Evolutionary conservation across 1,140 invertebrate genomes (phyloP).

Genomic region (Neodiprion virginianus): DNA sequence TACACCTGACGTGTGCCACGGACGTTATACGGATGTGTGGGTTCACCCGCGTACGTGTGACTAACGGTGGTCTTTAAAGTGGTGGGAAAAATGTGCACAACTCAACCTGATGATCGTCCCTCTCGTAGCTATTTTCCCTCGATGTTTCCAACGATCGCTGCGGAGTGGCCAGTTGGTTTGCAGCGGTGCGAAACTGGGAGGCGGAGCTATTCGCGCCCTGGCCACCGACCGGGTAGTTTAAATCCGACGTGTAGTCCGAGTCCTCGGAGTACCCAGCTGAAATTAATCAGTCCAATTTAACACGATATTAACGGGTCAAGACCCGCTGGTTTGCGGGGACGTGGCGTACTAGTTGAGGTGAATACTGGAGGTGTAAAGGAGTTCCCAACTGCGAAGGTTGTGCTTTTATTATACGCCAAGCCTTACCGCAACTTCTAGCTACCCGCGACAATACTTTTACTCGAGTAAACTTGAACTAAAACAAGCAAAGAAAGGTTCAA

Average conservation of each 20-base stretch:
- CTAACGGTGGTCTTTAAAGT: no score
- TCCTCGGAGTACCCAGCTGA: conserved; percentile 95
- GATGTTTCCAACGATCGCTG: conserved; percentile 81
- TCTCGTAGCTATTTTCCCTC: conserved; percentile 83
- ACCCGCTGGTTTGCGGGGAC: not conserved
- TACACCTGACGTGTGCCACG: not conserved
- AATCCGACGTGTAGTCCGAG: conserved; percentile 95
- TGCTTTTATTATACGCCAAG: not conserved
- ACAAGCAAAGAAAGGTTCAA: conserved; percentile 6
- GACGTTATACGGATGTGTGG: conserved; percentile 33
- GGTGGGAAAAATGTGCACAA: no score
- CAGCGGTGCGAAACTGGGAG: conserved; percentile 80
- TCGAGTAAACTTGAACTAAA: conserved; percentile 28
- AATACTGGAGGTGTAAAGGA: not conserved
- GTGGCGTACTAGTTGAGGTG: not conserved
- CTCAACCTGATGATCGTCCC: conserved; percentile 69
- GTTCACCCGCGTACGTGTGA: conserved; percentile 38
- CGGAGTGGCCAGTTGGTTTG: conserved; percentile 79
- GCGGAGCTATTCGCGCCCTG: conserved; percentile 86
- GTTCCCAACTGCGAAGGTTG: not conserved
- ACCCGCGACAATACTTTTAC: conserved; percentile 2
- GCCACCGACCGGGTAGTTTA: conserved; percentile 89
- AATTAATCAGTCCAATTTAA: conserved; percentile 43
- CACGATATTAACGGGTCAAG: not conserved
- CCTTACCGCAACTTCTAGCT: not conserved